Conservation (phyloP, 2,113 vertebrate species). For the Pogonocichla stellata region DNA sequence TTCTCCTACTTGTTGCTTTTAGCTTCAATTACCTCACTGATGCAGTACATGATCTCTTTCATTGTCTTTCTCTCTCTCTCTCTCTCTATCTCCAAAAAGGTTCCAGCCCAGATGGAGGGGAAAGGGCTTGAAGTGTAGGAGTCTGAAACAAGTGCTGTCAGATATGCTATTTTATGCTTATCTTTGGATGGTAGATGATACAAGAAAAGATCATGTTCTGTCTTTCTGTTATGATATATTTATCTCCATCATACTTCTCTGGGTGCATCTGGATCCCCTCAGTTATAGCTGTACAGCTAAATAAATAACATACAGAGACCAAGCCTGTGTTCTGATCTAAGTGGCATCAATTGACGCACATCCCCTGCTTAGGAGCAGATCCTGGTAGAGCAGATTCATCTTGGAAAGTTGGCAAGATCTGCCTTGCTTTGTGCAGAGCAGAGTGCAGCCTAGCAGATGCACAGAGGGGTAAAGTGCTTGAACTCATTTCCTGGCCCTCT, state of each 20-base stretch:
- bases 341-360: background rate
- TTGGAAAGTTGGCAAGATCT: background rate
- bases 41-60: background rate
- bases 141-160: background rate
- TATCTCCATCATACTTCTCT: background rate
- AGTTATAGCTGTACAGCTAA: background rate
- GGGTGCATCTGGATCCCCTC: background rate
- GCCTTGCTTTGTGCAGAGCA: background rate
- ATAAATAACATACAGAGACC: background rate
- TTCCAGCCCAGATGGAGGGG: background rate
- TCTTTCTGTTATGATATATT: background rate
- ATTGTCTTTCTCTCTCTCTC: no score
- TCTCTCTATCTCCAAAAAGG: background rate
- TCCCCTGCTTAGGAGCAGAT: background rate
- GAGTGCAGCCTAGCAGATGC: background rate
- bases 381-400: background rate
- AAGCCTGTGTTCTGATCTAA: background rate
- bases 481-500: slow-evolving; percentile 5
- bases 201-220: background rate
- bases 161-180: background rate
- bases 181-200: background rate
- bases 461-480: background rate
- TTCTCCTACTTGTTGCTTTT: background rate
- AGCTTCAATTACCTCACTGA: background rate
- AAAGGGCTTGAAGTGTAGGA: background rate